Percentiles rank a stretch among this genome's conserved stretches.
phyloP scores from a whole-genome alignment of 2,888 invertebrate genomes.

The Hydrotaea diabolus region DNA sequence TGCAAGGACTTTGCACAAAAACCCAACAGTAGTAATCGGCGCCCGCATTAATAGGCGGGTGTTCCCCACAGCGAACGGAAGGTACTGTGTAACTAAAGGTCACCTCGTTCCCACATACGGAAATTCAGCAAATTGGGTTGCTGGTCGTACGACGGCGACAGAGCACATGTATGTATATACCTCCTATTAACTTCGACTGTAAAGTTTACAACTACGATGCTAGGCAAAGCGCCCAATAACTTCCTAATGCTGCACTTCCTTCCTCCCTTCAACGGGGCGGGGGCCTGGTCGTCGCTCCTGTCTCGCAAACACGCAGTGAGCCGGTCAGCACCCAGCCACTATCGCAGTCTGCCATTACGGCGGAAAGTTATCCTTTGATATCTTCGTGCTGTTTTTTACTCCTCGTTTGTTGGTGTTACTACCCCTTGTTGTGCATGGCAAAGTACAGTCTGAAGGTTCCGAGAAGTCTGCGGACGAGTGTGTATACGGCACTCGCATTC shows the following conservation, averaged over 20 bases:
- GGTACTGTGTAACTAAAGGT: too few species aligned
- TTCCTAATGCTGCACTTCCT: not conserved
- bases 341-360: not conserved
- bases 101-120: not conserved
- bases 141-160: not conserved
- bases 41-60: too few species aligned
- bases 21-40: too few species aligned
- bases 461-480: slow-evolving; percentile 12
- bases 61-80: too few species aligned
- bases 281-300: not conserved
- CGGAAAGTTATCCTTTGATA: not conserved
- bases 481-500: not conserved
- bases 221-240: not conserved
- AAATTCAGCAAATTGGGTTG: not conserved
- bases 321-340: not conserved
- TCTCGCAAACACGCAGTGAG: not conserved
- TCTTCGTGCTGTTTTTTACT: not conserved
- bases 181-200: not conserved
- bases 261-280: not conserved
- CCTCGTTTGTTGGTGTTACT: not conserved
- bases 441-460: slow-evolving; percentile 61
- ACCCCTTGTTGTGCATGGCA: not conserved
- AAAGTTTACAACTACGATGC: slow-evolving; percentile 21
- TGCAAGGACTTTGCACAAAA: too few species aligned
- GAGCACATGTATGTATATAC: too few species aligned